These are phyloP conservation scores for Sebastes schlegelii DNA, from an alignment of 2,113 vertebrate species.

Conservation along the genomic window DNA sequence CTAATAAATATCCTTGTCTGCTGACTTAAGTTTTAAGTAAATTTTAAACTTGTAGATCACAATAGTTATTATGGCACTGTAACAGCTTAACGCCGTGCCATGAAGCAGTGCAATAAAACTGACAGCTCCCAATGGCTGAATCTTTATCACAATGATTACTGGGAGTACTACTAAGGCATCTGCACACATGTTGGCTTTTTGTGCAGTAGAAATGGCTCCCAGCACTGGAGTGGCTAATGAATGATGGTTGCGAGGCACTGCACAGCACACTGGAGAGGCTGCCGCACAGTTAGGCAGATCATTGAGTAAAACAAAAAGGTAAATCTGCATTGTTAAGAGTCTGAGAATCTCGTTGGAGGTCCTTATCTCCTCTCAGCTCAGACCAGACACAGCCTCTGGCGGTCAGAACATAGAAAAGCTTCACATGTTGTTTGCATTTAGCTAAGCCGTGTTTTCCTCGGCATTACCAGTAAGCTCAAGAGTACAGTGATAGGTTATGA, in stretches of 20 bases:
- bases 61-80: slow-evolving; percentile 17
- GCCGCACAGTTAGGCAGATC: slow-evolving; percentile 39
- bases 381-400: slow-evolving; percentile 25
- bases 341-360: slow-evolving; percentile 15
- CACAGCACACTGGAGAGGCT: slow-evolving; percentile 28
- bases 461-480: slow-evolving; percentile 1
- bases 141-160: slow-evolving; percentile 63
- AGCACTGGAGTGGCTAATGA: slow-evolving; percentile 50
- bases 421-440: slow-evolving; percentile 36
- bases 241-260: slow-evolving; percentile 33
- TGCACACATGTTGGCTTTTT: slow-evolving; percentile 60
- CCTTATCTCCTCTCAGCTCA: slow-evolving; percentile 14
- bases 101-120: slow-evolving; percentile 55
- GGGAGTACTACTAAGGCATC: slow-evolving; percentile 46
- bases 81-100: slow-evolving; percentile 27
- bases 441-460: neutral
- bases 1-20: slow-evolving; percentile 8
- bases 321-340: slow-evolving; percentile 35
- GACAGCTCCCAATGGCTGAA: slow-evolving; percentile 48
- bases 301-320: slow-evolving; percentile 40
- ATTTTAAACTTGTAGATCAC: slow-evolving; percentile 25
- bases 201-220: slow-evolving; percentile 47
- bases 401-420: slow-evolving; percentile 7
- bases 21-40: slow-evolving; percentile 10
- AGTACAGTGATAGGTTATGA: slow-evolving; percentile 1